Base-by-base conservation (phyloP, 2,113 vertebrate species). In the Microcebus lehilahytsara region DNA sequence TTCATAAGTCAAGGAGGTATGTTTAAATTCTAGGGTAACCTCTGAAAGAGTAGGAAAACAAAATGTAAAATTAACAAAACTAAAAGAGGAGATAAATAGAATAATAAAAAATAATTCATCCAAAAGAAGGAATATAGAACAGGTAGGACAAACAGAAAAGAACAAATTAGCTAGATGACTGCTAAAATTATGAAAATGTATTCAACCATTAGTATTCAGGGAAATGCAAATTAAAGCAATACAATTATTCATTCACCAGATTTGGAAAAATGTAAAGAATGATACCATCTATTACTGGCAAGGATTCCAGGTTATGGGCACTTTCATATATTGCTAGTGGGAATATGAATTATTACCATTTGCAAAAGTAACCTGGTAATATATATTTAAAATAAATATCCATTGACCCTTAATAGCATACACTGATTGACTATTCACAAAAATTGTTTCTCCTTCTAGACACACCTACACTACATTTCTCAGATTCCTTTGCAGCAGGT, bases 61-160 rank as follows among this genome's bases (percentile, higher is more conserved):
- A 92, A 92, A 40, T 27, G 1, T 30, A 77, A 93, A 88, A 60
- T 49, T 64, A 89, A 40, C 8, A 66, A 91, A 71, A 58, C 14
- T 32, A 69, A 71, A 12, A 67, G 9, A 83, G 30, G 4, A 11
- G 5, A 27, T 2, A 71, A 89, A 56, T 53, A 10, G 2, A 58
- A 67, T 77, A 42, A 89, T 89, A 93, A 95, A 87, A 93, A 49
- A 42, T 40, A 92, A 85, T 67, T 88, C 42, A 72, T 79, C 46
- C 5, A 51, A 91, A 95, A 72, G n/a, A 56, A 95, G 85, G 1
- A 79, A 60, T 11, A 85, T 0, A 60, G 77, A 79, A 72, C 16
- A 71, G 13, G 30, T 30, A 83, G 13, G 34, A 81, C 34, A 86
- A 91, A 75, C 25, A 49, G 66, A 85, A 87, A 90, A 74, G 9